Evolutionary conservation across 2,888 invertebrate genomes (phyloP).

Genomic region (Caenorhabditis wallacei): DNA sequence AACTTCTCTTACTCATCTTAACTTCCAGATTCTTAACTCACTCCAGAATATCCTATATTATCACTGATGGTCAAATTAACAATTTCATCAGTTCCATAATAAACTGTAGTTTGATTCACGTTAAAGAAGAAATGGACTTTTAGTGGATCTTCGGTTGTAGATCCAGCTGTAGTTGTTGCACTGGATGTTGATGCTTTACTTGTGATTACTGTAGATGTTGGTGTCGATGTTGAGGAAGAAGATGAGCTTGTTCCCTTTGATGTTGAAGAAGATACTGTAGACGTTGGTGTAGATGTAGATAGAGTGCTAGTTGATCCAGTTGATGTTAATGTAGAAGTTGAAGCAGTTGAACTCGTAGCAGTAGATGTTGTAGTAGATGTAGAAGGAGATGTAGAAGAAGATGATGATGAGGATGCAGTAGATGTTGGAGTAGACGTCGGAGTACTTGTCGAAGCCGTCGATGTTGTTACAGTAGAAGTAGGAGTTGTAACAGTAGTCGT

Average conservation of each 20-base stretch:
- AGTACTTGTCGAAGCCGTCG: conserved; percentile 13
- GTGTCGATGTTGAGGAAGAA: not conserved
- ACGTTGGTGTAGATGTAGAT: not conserved
- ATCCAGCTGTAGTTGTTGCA: not conserved
- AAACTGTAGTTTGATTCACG: not conserved
- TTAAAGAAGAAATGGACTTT: not conserved
- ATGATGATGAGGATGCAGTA: not conserved
- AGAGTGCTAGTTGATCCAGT: not conserved
- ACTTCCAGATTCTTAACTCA: not conserved
- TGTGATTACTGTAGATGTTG: conserved; percentile 1
- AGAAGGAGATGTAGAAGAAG: conserved; percentile 17
- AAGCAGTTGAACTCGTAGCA: not conserved
- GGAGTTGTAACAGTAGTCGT: conserved; percentile 26
- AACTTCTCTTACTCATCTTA: not conserved
- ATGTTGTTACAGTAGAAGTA: conserved; percentile 5
- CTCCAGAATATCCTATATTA: not conserved
- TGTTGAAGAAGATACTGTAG: conserved; percentile 3
- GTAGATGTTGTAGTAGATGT: conserved; percentile 13
- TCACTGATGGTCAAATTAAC: not conserved
- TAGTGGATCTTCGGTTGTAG: not conserved
- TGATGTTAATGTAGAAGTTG: not conserved
- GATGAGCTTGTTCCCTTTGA: not conserved
- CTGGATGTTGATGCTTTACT: conserved; percentile 2
- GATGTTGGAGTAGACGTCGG: conserved; percentile 3
- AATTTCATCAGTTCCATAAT: not conserved